phyloP scores from a whole-genome alignment of 2,888 invertebrate species.

The Celastrina argiolus region DNA sequence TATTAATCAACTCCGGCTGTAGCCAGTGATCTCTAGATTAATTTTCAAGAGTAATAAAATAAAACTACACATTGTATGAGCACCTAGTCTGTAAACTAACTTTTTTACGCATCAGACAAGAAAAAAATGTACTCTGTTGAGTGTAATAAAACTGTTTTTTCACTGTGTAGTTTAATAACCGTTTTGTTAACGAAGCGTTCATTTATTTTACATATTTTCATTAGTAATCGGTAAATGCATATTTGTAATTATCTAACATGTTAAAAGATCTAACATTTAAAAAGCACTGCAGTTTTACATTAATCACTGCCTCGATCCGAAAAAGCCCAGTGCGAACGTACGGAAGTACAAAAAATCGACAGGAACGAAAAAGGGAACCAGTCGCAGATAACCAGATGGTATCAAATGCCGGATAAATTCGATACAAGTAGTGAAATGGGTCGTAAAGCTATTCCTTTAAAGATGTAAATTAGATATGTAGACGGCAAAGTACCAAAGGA shows the following conservation, averaged over 20 bases:
- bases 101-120: too few relatives aligned
- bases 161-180: too few relatives aligned
- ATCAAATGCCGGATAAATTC: constrained; percentile 17
- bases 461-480: constrained; percentile 13
- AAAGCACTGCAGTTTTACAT: background rate
- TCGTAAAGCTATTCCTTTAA: constrained; percentile 19
- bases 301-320: background rate
- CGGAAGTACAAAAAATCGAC: constrained; percentile 8
- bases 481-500: constrained; percentile 13
- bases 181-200: too few relatives aligned
- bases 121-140: too few relatives aligned
- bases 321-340: background rate
- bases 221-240: too few relatives aligned
- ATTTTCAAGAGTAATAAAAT: too few relatives aligned
- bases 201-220: too few relatives aligned
- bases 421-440: constrained; percentile 18
- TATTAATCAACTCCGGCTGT: too few relatives aligned
- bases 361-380: constrained; percentile 11
- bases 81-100: too few relatives aligned
- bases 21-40: too few relatives aligned
- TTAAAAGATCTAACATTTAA: background rate
- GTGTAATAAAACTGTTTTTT: too few relatives aligned
- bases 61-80: too few relatives aligned
- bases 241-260: background rate
- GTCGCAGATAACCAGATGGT: constrained; percentile 14